A percentile compares a stretch with the other conserved stretches of the same genome.
Conservation (phyloP, 1,140 invertebrate species). For the Pseudachorutes palmiensis region DNA sequence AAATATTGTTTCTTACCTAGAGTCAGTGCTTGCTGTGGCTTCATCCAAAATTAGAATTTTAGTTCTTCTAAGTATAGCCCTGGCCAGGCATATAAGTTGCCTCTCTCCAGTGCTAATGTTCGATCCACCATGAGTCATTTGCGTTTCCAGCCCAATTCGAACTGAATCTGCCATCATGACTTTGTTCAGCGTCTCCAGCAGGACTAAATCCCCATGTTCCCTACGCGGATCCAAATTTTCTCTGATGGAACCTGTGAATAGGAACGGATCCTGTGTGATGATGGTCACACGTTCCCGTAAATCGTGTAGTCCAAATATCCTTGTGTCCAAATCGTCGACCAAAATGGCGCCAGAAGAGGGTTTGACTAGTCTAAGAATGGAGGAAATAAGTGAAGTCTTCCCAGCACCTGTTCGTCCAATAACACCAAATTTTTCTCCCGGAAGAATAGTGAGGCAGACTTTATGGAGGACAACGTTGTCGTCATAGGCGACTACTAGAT, state of each 20-base stretch:
- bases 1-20: too few relatives aligned
- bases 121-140: background rate
- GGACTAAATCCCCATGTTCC: too few relatives aligned
- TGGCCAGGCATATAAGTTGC: background rate
- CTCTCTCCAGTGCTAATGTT: background rate
- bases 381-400: constrained; percentile 52
- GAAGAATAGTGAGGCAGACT: constrained; percentile 49
- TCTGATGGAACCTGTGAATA: too few relatives aligned
- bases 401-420: constrained; percentile 49
- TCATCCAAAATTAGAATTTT: background rate
- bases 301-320: constrained; percentile 45
- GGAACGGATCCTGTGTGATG: too few relatives aligned
- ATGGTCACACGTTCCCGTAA: too few relatives aligned
- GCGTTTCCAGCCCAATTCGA: too few relatives aligned
- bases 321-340: constrained; percentile 49
- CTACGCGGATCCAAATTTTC: too few relatives aligned
- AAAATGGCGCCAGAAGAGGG: constrained; percentile 43
- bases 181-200: too few relatives aligned
- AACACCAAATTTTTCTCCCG: constrained; percentile 51
- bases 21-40: too few relatives aligned
- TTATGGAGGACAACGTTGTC: constrained; percentile 46
- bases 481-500: constrained; percentile 50
- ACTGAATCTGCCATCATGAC: too few relatives aligned
- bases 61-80: background rate
- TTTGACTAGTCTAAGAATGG: constrained; percentile 49